These are phyloP conservation scores for Digitonthophagus gazella DNA, from an alignment of 2,888 invertebrate species.

Conservation along the genomic window DNA sequence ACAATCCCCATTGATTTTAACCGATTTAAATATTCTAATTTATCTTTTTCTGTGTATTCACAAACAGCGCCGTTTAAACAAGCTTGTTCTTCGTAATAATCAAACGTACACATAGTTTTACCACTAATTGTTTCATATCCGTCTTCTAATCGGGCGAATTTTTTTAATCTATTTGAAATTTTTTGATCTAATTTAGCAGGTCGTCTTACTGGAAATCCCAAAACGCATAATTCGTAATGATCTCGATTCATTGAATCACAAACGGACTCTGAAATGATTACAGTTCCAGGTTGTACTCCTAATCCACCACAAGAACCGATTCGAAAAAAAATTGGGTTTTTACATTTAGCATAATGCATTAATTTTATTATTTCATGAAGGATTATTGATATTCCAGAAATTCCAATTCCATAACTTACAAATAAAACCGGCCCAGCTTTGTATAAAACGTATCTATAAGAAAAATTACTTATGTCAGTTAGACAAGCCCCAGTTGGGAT, in stretches of 20 bases:
- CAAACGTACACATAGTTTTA: conserved; percentile 94
- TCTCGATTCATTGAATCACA: conserved; percentile 61
- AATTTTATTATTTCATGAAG: conserved; percentile 72
- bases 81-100: conserved; percentile 98
- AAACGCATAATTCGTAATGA: conserved; percentile 63
- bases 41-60: conserved; percentile 87
- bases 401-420: conserved; percentile 71
- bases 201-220: conserved; percentile 78
- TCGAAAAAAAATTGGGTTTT: conserved; percentile 63
- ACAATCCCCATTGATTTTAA: conserved; percentile 77
- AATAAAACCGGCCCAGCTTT: conserved; percentile 66
- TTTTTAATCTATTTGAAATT: conserved; percentile 75
- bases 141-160: conserved; percentile 71
- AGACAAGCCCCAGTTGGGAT: conserved; percentile 50
- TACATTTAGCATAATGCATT: conserved; percentile 63
- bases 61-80: conserved; percentile 96
- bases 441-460: conserved; percentile 64
- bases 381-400: conserved; percentile 69
- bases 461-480: conserved; percentile 57
- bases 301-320: conserved; percentile 70
- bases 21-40: conserved; percentile 79
- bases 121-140: conserved; percentile 86
- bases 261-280: conserved; percentile 64
- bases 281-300: conserved; percentile 61
- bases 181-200: conserved; percentile 82